Conservation (phyloP, 2,113 vertebrate genomes). For the Carassius gibelio region DNA sequence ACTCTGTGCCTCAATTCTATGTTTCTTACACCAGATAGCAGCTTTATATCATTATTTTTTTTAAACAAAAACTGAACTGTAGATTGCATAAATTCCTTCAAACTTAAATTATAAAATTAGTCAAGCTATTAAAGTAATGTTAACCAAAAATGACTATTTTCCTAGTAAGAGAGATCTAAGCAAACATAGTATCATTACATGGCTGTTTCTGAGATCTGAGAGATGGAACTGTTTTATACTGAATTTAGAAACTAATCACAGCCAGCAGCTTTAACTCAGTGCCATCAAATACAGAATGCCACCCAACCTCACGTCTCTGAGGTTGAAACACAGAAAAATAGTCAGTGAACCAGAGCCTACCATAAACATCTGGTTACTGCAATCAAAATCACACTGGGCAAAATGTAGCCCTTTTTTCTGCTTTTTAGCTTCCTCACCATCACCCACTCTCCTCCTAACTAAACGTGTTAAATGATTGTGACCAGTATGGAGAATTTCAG, state of each 20-base stretch:
- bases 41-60: not conserved
- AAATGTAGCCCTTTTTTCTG: conserved; percentile 35
- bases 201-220: conserved; percentile 14
- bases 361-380: conserved; percentile 51
- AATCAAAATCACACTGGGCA: conserved; percentile 54
- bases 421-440: conserved; percentile 40
- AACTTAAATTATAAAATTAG: not conserved
- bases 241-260: conserved; percentile 8
- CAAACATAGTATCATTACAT: not conserved
- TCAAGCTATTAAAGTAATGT: not conserved
- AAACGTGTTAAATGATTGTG: conserved; percentile 63
- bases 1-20: conserved; percentile 22
- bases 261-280: conserved; percentile 18
- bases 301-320: not conserved
- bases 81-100: not conserved
- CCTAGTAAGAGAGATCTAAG: not conserved
- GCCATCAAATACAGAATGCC: not conserved
- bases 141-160: not conserved
- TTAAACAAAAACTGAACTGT: not conserved
- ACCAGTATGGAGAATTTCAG: conserved; percentile 59
- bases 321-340: not conserved
- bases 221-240: not conserved
- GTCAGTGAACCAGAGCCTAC: conserved; percentile 42
- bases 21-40: not conserved
- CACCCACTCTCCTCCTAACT: conserved; percentile 51